Base-by-base conservation (phyloP, 23 tunicate genomes). In the Ciona savignyi region DNA sequence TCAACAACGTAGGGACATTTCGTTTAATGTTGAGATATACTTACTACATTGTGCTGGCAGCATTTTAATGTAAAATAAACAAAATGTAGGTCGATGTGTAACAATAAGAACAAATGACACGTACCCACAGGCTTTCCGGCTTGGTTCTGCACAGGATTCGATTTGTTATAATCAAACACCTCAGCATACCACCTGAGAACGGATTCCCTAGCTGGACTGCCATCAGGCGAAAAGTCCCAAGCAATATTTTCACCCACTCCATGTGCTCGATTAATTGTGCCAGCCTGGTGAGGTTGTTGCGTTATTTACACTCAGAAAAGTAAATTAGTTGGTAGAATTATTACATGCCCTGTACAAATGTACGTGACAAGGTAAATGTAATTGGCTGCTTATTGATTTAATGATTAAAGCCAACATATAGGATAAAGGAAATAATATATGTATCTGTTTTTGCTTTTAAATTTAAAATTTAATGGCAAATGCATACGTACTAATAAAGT, bases 231-330 rank as follows among this genome's bases (percentile, higher is more conserved):
- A 25, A 88, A 73, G 67, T 95, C 99, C 99, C 99, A 95, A 0
- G 99, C 99, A 33, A 95, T 95, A 66, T 95, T 95, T 83, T 95
- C 99, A 1, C 99, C 99, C 25, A 76, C 95, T 27, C 87, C 86
- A 9, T 51, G 31, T 4, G 32, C 75, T 75, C 97, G 67, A 51
- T 62, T 79, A n/a, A 22, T 30, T 0, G 76, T 67, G 0, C 86
- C 97, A n/a, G 74, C 64, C 95, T 88, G 66, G 6, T 22, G 20
- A 19, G 11, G 20, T 15, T 65, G 23, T 9, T 15, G 15, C n/a
- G 11, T 23, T 19, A 9, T 65, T 9, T 65, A 15, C n/a, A 9
- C n/a, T 65, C 19, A 49, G 20, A 11, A 49, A 11, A 49, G 70
- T 65, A 15, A 25, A 15, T 15, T 65, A 15, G 20, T 65, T 15